Evolutionary conservation across 2,888 invertebrate species (phyloP).

Genomic region (Thalpophila matura): DNA sequence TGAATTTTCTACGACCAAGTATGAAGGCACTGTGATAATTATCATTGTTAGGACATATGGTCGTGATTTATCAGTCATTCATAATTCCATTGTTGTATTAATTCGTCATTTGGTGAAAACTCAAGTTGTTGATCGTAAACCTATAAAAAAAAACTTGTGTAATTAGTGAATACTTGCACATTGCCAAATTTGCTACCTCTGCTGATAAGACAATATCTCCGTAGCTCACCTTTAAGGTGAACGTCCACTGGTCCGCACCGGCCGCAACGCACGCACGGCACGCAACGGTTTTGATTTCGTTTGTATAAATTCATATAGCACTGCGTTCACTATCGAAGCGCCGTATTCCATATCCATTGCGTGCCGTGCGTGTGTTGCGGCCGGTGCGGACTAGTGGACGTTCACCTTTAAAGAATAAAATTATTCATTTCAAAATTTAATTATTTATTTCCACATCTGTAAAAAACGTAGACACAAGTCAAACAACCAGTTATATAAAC

Average conservation of each 20-base stretch:
- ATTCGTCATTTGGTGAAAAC: slow-evolving; percentile 45
- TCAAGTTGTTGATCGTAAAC: slow-evolving; percentile 38
- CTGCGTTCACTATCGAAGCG: too few relatives aligned
- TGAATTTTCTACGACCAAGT: slow-evolving; percentile 71
- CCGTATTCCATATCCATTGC: too few relatives aligned
- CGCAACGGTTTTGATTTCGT: too few relatives aligned
- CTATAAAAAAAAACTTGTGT: neutral
- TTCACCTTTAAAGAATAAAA: neutral
- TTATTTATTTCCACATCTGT: slow-evolving; percentile 32
- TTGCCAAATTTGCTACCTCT: slow-evolving; percentile 32
- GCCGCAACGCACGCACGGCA: too few relatives aligned
- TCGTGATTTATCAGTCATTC: slow-evolving; percentile 65
- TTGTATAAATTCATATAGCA: too few relatives aligned
- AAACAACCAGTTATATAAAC: neutral
- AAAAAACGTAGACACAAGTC: neutral
- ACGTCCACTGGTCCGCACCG: too few relatives aligned
- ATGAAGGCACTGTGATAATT: slow-evolving; percentile 85
- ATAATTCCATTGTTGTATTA: slow-evolving; percentile 65
- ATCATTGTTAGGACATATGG: slow-evolving; percentile 68
- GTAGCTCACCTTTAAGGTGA: too few relatives aligned
- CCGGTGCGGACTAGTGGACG: too few relatives aligned
- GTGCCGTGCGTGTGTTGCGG: too few relatives aligned
- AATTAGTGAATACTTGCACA: neutral
- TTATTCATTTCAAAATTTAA: neutral
- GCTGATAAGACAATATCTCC: slow-evolving; percentile 10